These are phyloP conservation scores for Austrolebias charrua DNA, from an alignment of 2,797 vertebrate species.

Conservation along the genomic window DNA sequence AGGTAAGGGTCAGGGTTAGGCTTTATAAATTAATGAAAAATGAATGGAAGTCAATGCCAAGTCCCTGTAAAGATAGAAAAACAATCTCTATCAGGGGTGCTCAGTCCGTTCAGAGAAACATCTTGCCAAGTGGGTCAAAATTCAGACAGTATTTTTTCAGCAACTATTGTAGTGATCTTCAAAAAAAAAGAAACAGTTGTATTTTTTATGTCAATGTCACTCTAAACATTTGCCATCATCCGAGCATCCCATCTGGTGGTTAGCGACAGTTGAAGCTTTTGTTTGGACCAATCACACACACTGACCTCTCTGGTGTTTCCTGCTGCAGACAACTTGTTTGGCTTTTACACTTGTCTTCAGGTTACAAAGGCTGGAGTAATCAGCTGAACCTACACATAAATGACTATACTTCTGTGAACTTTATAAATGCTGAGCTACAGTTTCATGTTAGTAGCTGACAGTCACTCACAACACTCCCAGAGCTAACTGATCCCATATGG, in stretches of 20 bases:
- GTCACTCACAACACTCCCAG: too few species aligned
- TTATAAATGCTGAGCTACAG: too few species aligned
- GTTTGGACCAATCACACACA: constrained; percentile 30
- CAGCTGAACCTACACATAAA: too few species aligned
- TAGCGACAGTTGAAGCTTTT: constrained; percentile 30
- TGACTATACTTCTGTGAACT: too few species aligned
- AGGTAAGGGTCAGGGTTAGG: too few species aligned
- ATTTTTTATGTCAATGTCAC: neutral
- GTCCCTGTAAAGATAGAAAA: too few species aligned
- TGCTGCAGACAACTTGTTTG: constrained; percentile 8
- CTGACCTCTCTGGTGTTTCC: constrained; percentile 17
- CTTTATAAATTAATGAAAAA: too few species aligned
- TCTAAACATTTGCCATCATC: neutral
- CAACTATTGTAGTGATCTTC: neutral
- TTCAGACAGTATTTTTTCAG: constrained; percentile 1
- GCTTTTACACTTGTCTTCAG: constrained; percentile 31
- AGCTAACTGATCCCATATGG: too few species aligned
- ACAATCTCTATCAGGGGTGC: neutral
- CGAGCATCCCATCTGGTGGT: neutral
- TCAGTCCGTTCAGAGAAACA: constrained; percentile 14
- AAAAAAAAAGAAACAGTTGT: neutral
- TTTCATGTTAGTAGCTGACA: too few species aligned
- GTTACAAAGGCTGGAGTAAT: constrained; percentile 54
- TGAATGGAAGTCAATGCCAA: too few species aligned
- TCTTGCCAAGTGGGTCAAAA: constrained; percentile 29